Conservation (phyloP, 2,113 vertebrate genomes). For the Eudyptes chrysolophus region DNA sequence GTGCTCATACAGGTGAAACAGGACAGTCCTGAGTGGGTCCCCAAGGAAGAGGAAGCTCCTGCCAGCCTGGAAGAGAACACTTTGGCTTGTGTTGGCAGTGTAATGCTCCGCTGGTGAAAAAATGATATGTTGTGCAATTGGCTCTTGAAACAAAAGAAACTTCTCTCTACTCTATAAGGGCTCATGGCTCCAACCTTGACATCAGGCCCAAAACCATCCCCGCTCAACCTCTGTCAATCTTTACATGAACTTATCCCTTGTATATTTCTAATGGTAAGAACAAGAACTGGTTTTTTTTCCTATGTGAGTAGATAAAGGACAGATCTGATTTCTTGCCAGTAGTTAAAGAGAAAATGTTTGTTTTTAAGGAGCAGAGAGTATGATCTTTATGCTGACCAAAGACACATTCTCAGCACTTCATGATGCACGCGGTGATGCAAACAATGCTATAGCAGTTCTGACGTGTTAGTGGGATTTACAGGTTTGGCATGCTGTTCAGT, state of each 20-base stretch:
- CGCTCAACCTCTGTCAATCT: neutral
- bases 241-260: neutral
- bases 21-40: neutral
- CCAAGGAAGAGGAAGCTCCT: neutral
- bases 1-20: neutral
- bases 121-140: neutral
- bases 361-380: neutral
- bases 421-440: neutral
- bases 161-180: neutral
- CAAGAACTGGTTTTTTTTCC: neutral
- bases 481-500: slow-evolving; percentile 23
- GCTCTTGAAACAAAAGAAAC: neutral
- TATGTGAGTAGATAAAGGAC: neutral
- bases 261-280: neutral
- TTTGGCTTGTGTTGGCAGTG: neutral
- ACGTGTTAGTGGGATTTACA: neutral
- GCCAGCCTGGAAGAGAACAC: neutral
- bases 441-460: neutral
- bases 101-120: neutral
- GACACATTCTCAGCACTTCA: neutral
- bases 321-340: neutral
- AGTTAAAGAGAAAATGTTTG: neutral
- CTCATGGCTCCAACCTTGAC: neutral
- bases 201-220: neutral
- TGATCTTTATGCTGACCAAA: neutral